These are phyloP conservation scores for Cecropterus lyciades DNA, from an alignment of 1,140 invertebrate species.

Conservation along the genomic window DNA sequence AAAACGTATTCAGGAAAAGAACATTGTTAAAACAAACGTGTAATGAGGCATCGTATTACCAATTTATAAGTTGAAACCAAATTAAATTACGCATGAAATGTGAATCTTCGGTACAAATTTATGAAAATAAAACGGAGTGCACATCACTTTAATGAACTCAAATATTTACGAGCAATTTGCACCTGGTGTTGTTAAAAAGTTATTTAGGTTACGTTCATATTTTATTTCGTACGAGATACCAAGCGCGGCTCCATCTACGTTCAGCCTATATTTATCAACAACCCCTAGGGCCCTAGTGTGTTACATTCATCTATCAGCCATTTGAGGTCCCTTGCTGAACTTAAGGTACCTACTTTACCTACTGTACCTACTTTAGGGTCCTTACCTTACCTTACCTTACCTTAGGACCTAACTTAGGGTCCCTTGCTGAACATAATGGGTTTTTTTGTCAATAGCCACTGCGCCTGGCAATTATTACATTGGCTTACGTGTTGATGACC, in stretches of 20 bases:
- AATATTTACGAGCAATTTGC: neutral
- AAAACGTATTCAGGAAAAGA: neutral
- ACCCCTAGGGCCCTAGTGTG: too few relatives aligned
- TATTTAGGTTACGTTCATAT: neutral
- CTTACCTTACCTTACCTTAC: too few relatives aligned
- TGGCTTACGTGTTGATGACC: too few relatives aligned
- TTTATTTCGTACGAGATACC: conserved; percentile 1
- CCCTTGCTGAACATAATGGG: too few relatives aligned
- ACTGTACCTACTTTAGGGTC: too few relatives aligned
- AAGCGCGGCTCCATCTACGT: neutral
- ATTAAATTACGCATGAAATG: conserved; percentile 9
- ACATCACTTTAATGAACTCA: conserved; percentile 3
- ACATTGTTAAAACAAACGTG: neutral
- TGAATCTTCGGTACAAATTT: conserved; percentile 9
- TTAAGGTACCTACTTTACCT: too few relatives aligned
- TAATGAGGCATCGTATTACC: conserved; percentile 24
- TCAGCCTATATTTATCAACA: too few relatives aligned
- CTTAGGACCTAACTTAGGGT: too few relatives aligned
- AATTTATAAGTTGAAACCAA: conserved; percentile 11
- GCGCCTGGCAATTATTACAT: too few relatives aligned
- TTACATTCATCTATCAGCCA: too few relatives aligned
- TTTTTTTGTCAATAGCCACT: too few relatives aligned
- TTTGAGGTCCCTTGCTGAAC: too few relatives aligned
- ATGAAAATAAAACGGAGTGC: conserved; percentile 8
- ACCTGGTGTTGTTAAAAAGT: neutral